Evolutionary conservation across 2,113 vertebrate genomes (phyloP).

Genomic region (Phoenicopterus ruber): DNA sequence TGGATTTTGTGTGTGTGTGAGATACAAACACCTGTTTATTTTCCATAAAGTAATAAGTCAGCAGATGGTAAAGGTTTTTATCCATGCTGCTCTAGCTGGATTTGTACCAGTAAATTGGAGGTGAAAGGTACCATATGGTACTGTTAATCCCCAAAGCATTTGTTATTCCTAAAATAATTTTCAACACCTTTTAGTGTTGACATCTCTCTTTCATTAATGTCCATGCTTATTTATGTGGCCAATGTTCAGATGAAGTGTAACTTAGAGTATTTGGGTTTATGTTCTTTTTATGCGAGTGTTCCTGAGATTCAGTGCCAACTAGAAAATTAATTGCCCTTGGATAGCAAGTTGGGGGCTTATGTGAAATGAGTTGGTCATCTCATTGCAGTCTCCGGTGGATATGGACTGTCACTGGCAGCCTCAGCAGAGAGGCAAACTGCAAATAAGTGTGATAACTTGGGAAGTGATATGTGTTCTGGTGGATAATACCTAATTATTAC

Average conservation of each 20-base stretch:
- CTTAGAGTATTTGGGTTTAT: background rate
- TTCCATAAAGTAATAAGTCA: constrained; percentile 10
- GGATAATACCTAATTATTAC: background rate
- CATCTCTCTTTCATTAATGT: background rate
- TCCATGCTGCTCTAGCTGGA: constrained; percentile 29
- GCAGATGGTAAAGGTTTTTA: constrained; percentile 50
- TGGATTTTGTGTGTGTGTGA: background rate
- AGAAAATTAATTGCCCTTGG: background rate
- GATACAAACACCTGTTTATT: constrained; percentile 13
- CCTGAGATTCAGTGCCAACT: background rate
- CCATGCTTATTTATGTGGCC: background rate
- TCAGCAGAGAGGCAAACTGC: background rate
- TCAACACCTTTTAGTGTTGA: constrained; percentile 17
- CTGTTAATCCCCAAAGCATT: constrained; percentile 45
- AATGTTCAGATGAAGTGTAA: background rate
- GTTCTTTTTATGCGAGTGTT: background rate
- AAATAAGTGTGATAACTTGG: background rate
- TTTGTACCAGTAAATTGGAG: constrained; percentile 51
- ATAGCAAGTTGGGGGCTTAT: background rate
- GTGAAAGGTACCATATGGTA: constrained; percentile 59
- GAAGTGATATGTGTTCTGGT: background rate
- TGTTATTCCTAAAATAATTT: constrained; percentile 21
- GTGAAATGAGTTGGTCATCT: background rate
- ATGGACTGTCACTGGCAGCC: background rate
- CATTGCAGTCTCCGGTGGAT: background rate